Percentiles rank a stretch among this genome's conserved stretches.
Conservation (phyloP, 2,888 invertebrate genomes). For the Petrolisthes manimaculis region DNA sequence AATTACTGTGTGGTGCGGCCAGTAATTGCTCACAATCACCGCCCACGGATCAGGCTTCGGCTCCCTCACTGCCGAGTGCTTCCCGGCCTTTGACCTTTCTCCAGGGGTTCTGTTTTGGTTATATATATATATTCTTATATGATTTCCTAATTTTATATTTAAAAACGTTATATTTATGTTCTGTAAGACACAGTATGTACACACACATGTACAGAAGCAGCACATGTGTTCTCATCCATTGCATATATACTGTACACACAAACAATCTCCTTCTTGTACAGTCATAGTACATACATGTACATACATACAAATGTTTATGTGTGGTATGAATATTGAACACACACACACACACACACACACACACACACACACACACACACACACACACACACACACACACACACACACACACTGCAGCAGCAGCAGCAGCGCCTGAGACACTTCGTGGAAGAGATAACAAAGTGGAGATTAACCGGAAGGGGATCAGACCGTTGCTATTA, state of each 20-base stretch:
- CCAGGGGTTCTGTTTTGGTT: too few relatives aligned
- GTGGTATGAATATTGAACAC: too few relatives aligned
- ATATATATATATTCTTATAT: too few relatives aligned
- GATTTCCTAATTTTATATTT: too few relatives aligned
- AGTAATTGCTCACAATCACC: not conserved
- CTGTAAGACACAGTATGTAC: too few relatives aligned
- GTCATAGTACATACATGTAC: not conserved
- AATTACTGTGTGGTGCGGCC: not conserved
- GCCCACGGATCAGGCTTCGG: not conserved
- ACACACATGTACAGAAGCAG: too few relatives aligned
- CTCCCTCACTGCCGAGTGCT: too few relatives aligned
- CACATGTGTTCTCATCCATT: too few relatives aligned
- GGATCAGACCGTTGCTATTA: conserved; percentile 13
- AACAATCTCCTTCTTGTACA: too few relatives aligned
- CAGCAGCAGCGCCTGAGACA: not conserved
- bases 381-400: conserved; percentile 1
- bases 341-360: not conserved
- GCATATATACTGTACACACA: too few relatives aligned
- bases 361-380: conserved; percentile 1
- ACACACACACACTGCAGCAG: not conserved
- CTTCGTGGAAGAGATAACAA: conserved; percentile 11
- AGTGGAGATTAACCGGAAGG: conserved; percentile 12
- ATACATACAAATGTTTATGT: not conserved
- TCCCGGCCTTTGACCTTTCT: too few relatives aligned
- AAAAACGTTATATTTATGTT: too few relatives aligned